Evolutionary conservation across 2,888 invertebrate species (phyloP).

Genomic region (Dasypogon diadema): DNA sequence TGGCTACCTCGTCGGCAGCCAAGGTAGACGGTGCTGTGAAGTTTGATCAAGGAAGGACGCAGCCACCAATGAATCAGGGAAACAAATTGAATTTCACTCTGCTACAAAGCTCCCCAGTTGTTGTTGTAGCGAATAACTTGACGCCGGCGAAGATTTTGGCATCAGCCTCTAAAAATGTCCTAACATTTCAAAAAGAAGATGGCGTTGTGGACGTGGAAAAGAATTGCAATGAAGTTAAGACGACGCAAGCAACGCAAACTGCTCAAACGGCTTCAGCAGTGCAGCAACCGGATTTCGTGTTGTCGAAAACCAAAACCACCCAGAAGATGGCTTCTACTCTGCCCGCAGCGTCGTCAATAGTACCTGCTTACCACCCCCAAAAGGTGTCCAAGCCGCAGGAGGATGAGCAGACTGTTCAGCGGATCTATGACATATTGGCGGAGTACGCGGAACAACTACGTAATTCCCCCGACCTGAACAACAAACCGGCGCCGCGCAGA

Average conservation of each 20-base stretch:
- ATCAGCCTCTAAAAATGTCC: neutral
- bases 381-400: constrained; percentile 75
- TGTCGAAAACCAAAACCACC: neutral
- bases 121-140: constrained; percentile 17
- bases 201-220: too few relatives aligned
- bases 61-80: neutral
- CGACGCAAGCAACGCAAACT: neutral
- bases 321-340: too few relatives aligned
- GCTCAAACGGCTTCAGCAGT: constrained; percentile 60
- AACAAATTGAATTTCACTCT: constrained; percentile 4
- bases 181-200: too few relatives aligned
- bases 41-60: neutral
- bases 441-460: constrained; percentile 84
- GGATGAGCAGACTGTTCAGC: constrained; percentile 84
- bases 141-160: neutral
- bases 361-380: neutral
- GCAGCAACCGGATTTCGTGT: neutral
- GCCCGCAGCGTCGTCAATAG: neutral
- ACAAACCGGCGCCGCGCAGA: constrained; percentile 83
- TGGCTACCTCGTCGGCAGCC: neutral
- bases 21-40: neutral
- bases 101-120: constrained; percentile 28
- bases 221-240: neutral
- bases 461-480: constrained; percentile 83
- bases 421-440: constrained; percentile 82